Percentiles rank a stretch among this genome's conserved stretches.
phyloP scores from a whole-genome alignment of 1,140 invertebrate species.

The Mizuhopecten yessoensis region DNA sequence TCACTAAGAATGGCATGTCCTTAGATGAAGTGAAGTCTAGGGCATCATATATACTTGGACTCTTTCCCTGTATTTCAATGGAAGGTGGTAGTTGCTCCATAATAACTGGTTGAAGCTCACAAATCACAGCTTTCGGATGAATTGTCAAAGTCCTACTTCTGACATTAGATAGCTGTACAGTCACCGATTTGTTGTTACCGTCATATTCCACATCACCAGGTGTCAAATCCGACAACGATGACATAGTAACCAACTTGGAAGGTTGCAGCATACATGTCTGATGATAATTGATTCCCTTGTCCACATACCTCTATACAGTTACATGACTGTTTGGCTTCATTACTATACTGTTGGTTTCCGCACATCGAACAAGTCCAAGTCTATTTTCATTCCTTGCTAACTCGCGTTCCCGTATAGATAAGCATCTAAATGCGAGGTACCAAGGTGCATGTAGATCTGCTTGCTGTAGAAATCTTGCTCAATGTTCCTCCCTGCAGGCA shows the following conservation, averaged over 20 bases:
- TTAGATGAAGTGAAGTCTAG: too few species aligned
- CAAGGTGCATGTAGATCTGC: too few species aligned
- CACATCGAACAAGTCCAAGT: neutral
- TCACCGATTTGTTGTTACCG: neutral
- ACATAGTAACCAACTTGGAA: neutral
- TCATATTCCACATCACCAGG: neutral
- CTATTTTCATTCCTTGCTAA: too few species aligned
- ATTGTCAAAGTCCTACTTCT: neutral
- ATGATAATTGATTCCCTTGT: too few species aligned
- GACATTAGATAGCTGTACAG: neutral
- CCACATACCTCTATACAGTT: neutral
- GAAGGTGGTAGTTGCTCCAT: neutral
- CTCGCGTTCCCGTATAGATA: neutral
- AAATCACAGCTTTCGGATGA: too few species aligned
- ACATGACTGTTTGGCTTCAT: neutral
- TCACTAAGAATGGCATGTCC: too few species aligned
- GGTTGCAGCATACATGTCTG: neutral
- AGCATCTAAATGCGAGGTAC: too few species aligned
- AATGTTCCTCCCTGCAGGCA: too few species aligned
- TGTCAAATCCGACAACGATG: neutral
- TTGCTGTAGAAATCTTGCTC: too few species aligned
- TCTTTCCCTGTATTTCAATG: neutral
- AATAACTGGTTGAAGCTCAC: too few species aligned
- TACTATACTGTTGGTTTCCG: neutral
- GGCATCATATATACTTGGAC: neutral